These are phyloP conservation scores for Pollenia griseotomentosa DNA, from an alignment of 2,888 invertebrate genomes.

Conservation along the genomic window DNA sequence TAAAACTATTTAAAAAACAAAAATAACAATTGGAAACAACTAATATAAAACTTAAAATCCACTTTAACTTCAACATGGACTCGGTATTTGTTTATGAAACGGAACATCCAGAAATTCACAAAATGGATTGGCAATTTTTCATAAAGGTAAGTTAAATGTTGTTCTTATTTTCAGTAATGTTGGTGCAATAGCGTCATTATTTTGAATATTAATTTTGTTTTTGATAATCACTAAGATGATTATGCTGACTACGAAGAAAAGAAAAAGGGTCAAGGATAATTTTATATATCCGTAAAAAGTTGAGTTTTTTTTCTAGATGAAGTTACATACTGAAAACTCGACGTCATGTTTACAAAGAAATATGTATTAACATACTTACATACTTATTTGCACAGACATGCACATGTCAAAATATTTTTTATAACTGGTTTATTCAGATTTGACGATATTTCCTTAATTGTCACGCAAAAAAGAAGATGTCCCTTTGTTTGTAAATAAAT, in stretches of 20 bases:
- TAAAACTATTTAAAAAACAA: constrained; percentile 21
- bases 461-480: too few species aligned
- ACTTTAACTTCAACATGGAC: constrained; percentile 70
- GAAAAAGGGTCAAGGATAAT: constrained; percentile 73
- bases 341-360: constrained; percentile 27
- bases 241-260: constrained; percentile 15
- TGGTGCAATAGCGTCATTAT: constrained; percentile 25
- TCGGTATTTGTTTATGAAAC: constrained; percentile 78
- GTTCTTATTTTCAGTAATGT: neutral
- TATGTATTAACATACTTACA: neutral
- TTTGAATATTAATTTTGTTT: neutral
- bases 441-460: too few species aligned
- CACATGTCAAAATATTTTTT: too few species aligned
- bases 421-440: too few species aligned
- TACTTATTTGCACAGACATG: too few species aligned
- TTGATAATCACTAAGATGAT: constrained; percentile 29
- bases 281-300: constrained; percentile 68
- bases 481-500: too few species aligned
- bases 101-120: constrained; percentile 73
- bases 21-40: neutral
- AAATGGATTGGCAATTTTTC: constrained; percentile 83
- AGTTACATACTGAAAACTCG: constrained; percentile 50
- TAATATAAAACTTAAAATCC: constrained; percentile 30
- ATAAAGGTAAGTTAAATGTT: constrained; percentile 80
- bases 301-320: constrained; percentile 29